Evolutionary conservation across 2,888 invertebrate genomes (phyloP).

Genomic region (Trachelus tabidus): DNA sequence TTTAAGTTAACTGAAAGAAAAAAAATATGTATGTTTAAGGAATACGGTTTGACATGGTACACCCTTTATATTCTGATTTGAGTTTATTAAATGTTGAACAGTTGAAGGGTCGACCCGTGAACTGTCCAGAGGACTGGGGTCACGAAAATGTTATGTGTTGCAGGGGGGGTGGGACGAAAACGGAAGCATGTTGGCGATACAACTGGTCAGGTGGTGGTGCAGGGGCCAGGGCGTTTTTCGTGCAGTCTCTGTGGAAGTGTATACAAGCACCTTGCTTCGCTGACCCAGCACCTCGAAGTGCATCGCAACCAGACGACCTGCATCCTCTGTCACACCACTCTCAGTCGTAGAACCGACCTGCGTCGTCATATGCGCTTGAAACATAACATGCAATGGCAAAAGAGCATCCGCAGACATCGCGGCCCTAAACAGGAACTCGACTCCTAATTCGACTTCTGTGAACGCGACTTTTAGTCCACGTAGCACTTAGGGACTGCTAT

Average conservation of each 20-base stretch:
- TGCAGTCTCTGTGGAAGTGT: constrained; percentile 66
- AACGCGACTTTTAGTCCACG: background rate
- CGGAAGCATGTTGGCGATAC: constrained; percentile 65
- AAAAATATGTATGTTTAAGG: background rate
- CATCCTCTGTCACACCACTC: constrained; percentile 65
- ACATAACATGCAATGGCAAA: constrained; percentile 66
- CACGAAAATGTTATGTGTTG: constrained; percentile 65
- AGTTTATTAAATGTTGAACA: background rate
- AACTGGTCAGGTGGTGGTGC: constrained; percentile 66
- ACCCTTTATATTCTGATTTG: background rate
- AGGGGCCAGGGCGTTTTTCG: constrained; percentile 65
- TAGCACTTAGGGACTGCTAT: background rate
- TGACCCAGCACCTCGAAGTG: constrained; percentile 66
- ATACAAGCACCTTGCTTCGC: constrained; percentile 66
- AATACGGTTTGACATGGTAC: background rate
- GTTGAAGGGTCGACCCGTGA: background rate
- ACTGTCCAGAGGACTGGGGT: constrained; percentile 42
- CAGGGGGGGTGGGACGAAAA: constrained; percentile 66
- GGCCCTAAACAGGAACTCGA: constrained; percentile 54
- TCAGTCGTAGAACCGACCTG: constrained; percentile 66
- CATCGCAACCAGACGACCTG: constrained; percentile 66
- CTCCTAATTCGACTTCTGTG: constrained; percentile 39
- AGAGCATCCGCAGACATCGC: constrained; percentile 63
- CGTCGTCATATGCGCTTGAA: constrained; percentile 65
- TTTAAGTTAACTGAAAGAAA: background rate